phyloP scores from a whole-genome alignment of 2,888 invertebrate genomes.

The Colostygia pectinataria region DNA sequence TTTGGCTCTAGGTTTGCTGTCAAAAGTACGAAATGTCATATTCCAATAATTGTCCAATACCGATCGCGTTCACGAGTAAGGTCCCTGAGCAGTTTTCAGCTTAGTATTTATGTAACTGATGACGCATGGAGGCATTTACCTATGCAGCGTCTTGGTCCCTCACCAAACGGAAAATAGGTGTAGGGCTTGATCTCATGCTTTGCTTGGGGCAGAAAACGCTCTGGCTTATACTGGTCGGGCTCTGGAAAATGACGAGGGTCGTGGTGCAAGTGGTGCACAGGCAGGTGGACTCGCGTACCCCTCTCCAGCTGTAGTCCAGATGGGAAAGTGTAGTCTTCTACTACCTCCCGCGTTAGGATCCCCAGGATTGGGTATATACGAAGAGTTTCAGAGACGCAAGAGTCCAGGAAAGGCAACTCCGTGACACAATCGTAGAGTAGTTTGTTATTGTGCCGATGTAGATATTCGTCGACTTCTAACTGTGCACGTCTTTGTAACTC shows the following conservation, averaged over 20 bases:
- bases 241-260: conserved; percentile 49
- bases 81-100: no score
- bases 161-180: conserved; percentile 56
- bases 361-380: conserved; percentile 52
- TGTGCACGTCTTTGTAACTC: conserved; percentile 42
- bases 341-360: conserved; percentile 44
- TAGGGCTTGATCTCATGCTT: conserved; percentile 44
- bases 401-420: conserved; percentile 50
- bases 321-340: conserved; percentile 53
- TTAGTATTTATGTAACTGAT: no score
- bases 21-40: no score
- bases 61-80: no score
- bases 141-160: conserved; percentile 55
- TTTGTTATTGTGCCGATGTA: conserved; percentile 37
- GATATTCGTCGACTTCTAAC: conserved; percentile 49
- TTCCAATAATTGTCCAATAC: no score
- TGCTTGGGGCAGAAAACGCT: conserved; percentile 49
- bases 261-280: conserved; percentile 50
- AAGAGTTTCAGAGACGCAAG: conserved; percentile 48
- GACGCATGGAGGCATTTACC: conserved; percentile 42
- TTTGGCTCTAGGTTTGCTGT: no score
- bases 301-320: conserved; percentile 49
- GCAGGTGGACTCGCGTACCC: conserved; percentile 50
- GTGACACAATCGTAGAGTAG: conserved; percentile 47
- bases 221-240: conserved; percentile 51